Evolutionary conservation across 2,113 vertebrate species (phyloP).

Genomic region (Meriones unguiculatus): DNA sequence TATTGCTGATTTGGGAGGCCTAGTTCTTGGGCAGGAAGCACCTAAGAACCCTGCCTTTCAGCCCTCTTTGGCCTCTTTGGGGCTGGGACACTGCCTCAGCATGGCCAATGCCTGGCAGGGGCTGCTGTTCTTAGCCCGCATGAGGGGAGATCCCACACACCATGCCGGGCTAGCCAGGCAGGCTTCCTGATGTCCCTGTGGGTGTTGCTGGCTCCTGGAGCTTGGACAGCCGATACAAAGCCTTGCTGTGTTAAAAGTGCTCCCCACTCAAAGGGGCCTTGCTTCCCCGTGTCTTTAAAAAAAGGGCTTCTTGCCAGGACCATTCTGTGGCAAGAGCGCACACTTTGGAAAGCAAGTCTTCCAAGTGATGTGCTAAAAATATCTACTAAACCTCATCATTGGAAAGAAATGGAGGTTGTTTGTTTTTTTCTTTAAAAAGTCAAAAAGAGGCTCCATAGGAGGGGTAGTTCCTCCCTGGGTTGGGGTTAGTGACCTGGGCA

Average conservation of each 20-base stretch:
- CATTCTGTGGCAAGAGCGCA: slow-evolving; percentile 76
- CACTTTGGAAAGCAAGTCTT: slow-evolving; percentile 67
- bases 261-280: not conserved
- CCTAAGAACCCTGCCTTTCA: slow-evolving; percentile 28
- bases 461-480: not conserved
- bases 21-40: not conserved
- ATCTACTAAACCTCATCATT: slow-evolving; percentile 58
- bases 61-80: not conserved
- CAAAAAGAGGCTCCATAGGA: slow-evolving; percentile 47
- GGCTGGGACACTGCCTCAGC: not conserved
- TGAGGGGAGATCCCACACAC: not conserved
- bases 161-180: not conserved
- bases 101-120: not conserved
- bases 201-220: not conserved
- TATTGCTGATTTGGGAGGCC: slow-evolving; percentile 85
- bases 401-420: slow-evolving; percentile 60
- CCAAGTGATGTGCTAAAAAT: slow-evolving; percentile 68
- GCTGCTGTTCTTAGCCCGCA: not conserved
- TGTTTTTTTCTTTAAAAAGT: not conserved
- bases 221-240: not conserved
- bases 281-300: slow-evolving; percentile 54
- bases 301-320: slow-evolving; percentile 19
- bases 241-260: not conserved
- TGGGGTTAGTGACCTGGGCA: slow-evolving; percentile 59
- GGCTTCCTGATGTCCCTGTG: not conserved